Percentiles rank a stretch among this genome's conserved stretches.
These are phyloP conservation scores for Propithecus perrieri DNA, from an alignment of 2,797 vertebrate genomes.

Conservation along the genomic window DNA sequence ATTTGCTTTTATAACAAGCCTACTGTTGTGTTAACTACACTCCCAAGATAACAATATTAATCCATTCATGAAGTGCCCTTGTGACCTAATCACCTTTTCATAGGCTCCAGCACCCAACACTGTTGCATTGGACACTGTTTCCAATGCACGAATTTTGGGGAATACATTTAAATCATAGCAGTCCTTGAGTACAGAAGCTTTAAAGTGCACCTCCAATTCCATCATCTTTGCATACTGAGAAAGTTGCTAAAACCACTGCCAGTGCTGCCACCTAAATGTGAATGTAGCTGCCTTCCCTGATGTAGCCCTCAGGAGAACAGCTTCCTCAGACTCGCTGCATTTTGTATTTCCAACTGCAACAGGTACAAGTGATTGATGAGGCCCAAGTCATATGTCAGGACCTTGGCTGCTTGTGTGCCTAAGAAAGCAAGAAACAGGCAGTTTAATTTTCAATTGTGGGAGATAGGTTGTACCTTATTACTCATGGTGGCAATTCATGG, in stretches of 20 bases:
- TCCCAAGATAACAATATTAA: background rate
- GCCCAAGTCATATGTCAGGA: background rate
- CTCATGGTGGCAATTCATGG: background rate
- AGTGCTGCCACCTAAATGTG: background rate
- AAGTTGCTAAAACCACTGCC: background rate
- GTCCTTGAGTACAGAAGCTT: background rate
- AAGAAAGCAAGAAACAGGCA: background rate
- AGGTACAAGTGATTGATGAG: background rate
- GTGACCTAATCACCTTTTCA: background rate
- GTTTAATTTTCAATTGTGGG: background rate
- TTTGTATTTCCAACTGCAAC: background rate
- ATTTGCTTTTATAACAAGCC: background rate
- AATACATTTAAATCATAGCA: background rate
- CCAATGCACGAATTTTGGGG: background rate
- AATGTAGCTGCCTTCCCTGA: background rate
- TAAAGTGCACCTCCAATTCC: background rate
- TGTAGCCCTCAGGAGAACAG: background rate
- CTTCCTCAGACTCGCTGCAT: background rate
- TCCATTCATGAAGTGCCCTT: background rate
- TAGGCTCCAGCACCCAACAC: background rate
- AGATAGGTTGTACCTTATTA: background rate
- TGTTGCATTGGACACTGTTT: background rate
- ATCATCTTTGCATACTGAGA: background rate
- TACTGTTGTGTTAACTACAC: background rate
- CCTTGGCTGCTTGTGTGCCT: background rate